Evolutionary conservation across 2,888 invertebrate species (phyloP).

Genomic region (Ommatoiulus sabulosus): DNA sequence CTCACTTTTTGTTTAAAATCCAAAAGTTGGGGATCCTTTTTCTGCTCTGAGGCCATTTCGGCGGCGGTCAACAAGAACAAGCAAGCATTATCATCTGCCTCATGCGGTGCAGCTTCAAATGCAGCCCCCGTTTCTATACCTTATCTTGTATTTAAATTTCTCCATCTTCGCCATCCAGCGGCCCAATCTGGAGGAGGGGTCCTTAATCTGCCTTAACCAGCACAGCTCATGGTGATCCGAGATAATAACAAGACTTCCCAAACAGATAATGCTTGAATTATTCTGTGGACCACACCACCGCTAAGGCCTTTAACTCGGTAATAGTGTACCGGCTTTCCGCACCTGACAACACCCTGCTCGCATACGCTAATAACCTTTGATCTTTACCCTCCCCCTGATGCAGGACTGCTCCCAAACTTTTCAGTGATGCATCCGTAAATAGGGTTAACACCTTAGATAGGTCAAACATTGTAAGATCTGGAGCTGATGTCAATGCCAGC

Average conservation of each 20-base stretch:
- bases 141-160: background rate
- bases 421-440: background rate
- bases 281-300: background rate
- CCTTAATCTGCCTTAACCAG: background rate
- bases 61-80: too few species aligned
- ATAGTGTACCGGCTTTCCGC: background rate
- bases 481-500: background rate
- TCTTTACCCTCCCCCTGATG: background rate
- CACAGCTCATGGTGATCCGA: background rate
- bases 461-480: background rate
- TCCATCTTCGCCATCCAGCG: background rate
- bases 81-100: too few species aligned
- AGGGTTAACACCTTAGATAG: background rate
- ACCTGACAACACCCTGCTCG: background rate
- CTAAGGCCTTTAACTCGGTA: background rate
- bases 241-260: fast-evolving
- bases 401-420: background rate
- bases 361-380: background rate
- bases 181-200: background rate
- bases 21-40: too few species aligned
- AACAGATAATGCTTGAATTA: background rate
- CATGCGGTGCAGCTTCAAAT: background rate
- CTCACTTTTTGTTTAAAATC: too few species aligned
- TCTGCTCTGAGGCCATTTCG: too few species aligned
- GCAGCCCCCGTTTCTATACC: background rate